Percentiles rank a stretch among this genome's conserved stretches.
phyloP scores from a whole-genome alignment of 2,113 vertebrate genomes.

The Ranitomeya variabilis region DNA sequence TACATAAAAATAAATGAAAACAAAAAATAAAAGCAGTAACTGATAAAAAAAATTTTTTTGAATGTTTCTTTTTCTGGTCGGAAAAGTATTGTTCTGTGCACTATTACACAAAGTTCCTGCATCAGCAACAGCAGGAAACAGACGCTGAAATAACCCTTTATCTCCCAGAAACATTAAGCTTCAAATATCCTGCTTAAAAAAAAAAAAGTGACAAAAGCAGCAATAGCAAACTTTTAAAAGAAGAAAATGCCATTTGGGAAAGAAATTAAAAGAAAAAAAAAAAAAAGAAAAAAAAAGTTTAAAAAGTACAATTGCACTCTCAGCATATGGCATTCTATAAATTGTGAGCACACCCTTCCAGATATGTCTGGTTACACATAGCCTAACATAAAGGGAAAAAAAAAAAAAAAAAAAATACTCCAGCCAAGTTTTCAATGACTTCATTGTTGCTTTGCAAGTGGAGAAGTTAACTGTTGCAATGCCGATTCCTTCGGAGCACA shows the following conservation, averaged over 20 bases:
- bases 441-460: slow-evolving; percentile 44
- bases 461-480: slow-evolving; percentile 16
- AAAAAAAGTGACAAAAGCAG: not conserved
- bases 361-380: slow-evolving; percentile 35
- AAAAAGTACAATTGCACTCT: not conserved
- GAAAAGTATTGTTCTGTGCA: not conserved
- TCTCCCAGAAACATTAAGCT: not conserved
- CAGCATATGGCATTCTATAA: slow-evolving; percentile 28
- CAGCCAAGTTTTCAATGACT: slow-evolving; percentile 46
- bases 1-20: not conserved
- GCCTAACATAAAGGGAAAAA: slow-evolving; percentile 23
- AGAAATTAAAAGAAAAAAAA: not conserved
- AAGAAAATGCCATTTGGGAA: no score
- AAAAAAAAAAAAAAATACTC: slow-evolving; percentile 25
- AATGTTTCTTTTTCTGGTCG: not conserved
- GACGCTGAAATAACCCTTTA: slow-evolving; percentile 10
- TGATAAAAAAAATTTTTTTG: not conserved
- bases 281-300: not conserved
- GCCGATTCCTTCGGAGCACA: not conserved
- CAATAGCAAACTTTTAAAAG: not conserved
- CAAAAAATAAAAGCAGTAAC: not conserved
- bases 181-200: not conserved
- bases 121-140: slow-evolving; percentile 33
- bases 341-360: slow-evolving; percentile 12
- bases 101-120: slow-evolving; percentile 18